These are phyloP conservation scores for Neogobius melanostomus DNA, from an alignment of 2,113 vertebrate species.

Conservation along the genomic window DNA sequence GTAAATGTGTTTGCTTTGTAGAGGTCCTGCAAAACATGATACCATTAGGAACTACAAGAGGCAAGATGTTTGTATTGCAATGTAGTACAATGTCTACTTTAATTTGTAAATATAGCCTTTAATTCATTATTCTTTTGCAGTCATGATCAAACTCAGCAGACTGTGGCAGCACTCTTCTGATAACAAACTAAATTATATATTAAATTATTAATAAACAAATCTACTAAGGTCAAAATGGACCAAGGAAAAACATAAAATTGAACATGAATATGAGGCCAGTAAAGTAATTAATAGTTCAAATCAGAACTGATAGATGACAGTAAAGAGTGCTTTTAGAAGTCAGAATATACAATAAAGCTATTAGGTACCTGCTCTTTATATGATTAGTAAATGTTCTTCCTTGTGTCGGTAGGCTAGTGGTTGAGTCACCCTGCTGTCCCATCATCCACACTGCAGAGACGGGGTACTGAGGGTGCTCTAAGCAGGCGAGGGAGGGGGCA, in stretches of 20 bases:
- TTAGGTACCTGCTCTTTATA: neutral
- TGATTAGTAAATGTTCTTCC: neutral
- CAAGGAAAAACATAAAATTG: neutral
- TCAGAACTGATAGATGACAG: neutral
- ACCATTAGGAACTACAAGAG: constrained; percentile 46
- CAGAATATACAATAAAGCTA: neutral
- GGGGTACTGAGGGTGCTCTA: constrained; percentile 30
- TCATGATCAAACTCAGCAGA: constrained; percentile 4
- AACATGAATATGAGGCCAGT: neutral
- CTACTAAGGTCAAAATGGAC: constrained; percentile 5
- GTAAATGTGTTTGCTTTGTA: constrained; percentile 73
- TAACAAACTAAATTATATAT: constrained; percentile 1
- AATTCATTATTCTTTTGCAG: neutral
- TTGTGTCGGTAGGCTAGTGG: constrained; percentile 27
- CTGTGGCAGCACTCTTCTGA: neutral
- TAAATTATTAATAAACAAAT: constrained; percentile 10
- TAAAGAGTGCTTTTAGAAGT: neutral
- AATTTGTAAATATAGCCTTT: neutral
- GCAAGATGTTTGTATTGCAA: constrained; percentile 19
- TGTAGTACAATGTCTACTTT: constrained; percentile 12
- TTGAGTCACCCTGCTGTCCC: constrained; percentile 24
- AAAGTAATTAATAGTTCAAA: neutral
- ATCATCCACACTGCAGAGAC: constrained; percentile 64
- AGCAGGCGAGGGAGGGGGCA: constrained; percentile 41
- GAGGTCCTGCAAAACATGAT: constrained; percentile 58